phyloP scores from a whole-genome alignment of 1,140 invertebrate species.

The Ceratoteleas bidentatus region DNA sequence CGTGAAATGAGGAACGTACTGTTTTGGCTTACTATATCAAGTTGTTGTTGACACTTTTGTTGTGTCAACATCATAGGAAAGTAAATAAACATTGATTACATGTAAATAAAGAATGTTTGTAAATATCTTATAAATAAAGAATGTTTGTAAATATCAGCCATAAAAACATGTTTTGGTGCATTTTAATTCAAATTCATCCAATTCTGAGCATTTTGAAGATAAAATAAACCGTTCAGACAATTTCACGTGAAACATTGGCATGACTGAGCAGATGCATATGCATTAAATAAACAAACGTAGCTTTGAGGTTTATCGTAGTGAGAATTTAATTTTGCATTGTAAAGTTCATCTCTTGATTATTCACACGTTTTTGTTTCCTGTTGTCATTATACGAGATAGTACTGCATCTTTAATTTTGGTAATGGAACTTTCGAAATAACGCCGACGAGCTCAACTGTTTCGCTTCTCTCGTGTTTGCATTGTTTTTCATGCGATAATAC shows the following conservation, averaged over 20 bases:
- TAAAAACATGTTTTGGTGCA: no score
- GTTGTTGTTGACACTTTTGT: no score
- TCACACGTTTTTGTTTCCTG: conserved; percentile 20
- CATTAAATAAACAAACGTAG: conserved; percentile 68
- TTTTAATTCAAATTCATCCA: no score
- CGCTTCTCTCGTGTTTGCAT: conserved; percentile 38
- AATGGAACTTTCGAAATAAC: conserved; percentile 57
- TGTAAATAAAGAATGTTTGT: no score
- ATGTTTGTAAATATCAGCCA: no score
- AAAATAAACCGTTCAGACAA: background rate
- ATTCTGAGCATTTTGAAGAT: no score
- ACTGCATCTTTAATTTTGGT: conserved; percentile 62
- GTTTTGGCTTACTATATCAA: no score
- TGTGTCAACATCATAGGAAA: no score
- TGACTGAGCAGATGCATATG: conserved; percentile 71
- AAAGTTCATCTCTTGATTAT: conserved; percentile 36
- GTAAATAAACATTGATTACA: no score
- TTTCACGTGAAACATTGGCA: conserved; percentile 24
- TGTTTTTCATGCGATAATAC: conserved; percentile 29
- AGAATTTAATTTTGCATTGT: conserved; percentile 54
- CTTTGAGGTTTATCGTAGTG: conserved; percentile 55
- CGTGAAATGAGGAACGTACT: conserved; percentile 5
- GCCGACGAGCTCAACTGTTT: conserved; percentile 33
- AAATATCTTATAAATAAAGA: no score
- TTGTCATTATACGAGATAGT: conserved; percentile 12